phyloP scores from a whole-genome alignment of 2,797 vertebrate species.

The Xenopus petersii region DNA sequence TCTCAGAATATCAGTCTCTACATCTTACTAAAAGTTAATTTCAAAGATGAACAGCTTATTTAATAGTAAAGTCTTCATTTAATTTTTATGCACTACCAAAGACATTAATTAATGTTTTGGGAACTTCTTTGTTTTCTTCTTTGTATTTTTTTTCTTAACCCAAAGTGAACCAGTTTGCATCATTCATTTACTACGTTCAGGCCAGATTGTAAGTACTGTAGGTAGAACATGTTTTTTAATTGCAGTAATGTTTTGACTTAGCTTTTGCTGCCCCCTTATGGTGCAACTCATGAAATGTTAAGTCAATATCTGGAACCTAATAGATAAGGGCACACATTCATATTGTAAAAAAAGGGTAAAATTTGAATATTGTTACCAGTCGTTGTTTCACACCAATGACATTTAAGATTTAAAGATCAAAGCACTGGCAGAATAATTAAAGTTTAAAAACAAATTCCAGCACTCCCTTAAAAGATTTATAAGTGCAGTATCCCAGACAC shows the following conservation, averaged over 20 bases:
- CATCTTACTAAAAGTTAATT: too few species aligned
- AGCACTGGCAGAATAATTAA: constrained; percentile 6
- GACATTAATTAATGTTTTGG: too few species aligned
- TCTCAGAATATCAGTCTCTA: too few species aligned
- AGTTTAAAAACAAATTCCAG: constrained; percentile 1
- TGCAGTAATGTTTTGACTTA: constrained; percentile 19
- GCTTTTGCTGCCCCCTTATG: constrained; percentile 64
- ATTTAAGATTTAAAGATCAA: constrained; percentile 21
- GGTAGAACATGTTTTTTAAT: background rate
- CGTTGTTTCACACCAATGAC: constrained; percentile 22
- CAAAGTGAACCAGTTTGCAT: background rate
- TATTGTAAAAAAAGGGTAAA: constrained; percentile 2
- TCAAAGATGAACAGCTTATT: too few species aligned
- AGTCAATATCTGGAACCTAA: too few species aligned
- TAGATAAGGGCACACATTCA: background rate
- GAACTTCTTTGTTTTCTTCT: too few species aligned
- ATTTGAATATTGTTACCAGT: constrained; percentile 5
- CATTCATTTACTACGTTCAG: background rate
- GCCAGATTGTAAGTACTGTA: constrained; percentile 5
- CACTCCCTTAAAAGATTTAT: constrained; percentile 20
- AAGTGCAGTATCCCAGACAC: constrained; percentile 7
- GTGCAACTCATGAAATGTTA: background rate
- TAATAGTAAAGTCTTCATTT: too few species aligned
- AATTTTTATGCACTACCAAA: too few species aligned
- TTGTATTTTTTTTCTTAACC: background rate